Evolutionary conservation across 1,140 invertebrate genomes (phyloP).

Genomic region (Pygmarrhopalites habei): DNA sequence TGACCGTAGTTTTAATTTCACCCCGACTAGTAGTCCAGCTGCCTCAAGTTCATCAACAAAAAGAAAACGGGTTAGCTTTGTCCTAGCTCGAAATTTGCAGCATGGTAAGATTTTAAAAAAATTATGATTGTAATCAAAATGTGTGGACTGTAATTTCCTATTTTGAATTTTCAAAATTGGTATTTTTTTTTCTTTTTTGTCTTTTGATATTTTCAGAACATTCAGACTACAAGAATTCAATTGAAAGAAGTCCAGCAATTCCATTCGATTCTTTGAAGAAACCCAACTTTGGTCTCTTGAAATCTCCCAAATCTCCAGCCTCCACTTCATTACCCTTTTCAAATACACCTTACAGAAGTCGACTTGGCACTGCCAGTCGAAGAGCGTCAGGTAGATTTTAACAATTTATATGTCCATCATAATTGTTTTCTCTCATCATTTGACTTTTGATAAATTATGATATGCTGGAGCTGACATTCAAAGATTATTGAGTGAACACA

Average conservation of each 20-base stretch:
- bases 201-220: slow-evolving; percentile 32
- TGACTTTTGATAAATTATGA: not conserved
- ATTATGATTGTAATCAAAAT: no score
- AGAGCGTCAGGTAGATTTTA: not conserved
- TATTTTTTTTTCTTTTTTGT: no score
- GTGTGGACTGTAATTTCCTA: no score
- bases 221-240: slow-evolving; percentile 59
- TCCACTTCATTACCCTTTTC: no score
- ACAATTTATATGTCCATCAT: not conserved
- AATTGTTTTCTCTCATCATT: no score
- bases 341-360: no score
- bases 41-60: not conserved
- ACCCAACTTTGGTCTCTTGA: slow-evolving; percentile 60
- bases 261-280: slow-evolving; percentile 61
- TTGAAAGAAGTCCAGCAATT: slow-evolving; percentile 60
- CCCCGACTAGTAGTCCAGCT: not conserved
- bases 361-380: slow-evolving; percentile 13
- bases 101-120: slow-evolving; percentile 32
- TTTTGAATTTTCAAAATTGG: no score
- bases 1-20: not conserved
- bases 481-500: not conserved
- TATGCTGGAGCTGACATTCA: not conserved
- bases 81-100: slow-evolving; percentile 29
- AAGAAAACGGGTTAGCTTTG: slow-evolving; percentile 30
- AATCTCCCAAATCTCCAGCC: slow-evolving; percentile 46